Conservation (phyloP, 2,113 vertebrate genomes). For the Oryzias curvinotus region DNA sequence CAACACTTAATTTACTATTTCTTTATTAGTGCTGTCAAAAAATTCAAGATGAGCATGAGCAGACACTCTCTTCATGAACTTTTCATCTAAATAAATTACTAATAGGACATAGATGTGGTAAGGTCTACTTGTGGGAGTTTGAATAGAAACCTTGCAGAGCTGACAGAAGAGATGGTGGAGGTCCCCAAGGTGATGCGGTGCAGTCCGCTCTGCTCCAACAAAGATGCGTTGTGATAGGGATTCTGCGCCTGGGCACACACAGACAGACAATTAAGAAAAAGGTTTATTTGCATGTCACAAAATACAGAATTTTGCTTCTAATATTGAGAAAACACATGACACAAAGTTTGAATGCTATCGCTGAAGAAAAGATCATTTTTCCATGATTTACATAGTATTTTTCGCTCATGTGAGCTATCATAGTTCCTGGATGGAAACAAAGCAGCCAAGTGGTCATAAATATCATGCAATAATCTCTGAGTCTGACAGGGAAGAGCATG, state of each 20-base stretch:
- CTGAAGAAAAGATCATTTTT: not conserved
- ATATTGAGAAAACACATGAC: not conserved
- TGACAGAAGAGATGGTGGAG: conserved; percentile 96
- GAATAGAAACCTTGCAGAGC: conserved; percentile 86
- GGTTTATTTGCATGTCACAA: no score
- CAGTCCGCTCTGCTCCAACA: conserved; percentile 95
- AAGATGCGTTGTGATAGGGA: conserved; percentile 90
- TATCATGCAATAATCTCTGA: conserved; percentile 8
- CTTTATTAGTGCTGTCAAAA: not conserved
- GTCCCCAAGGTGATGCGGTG: conserved; percentile 97
- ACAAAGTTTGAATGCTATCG: not conserved
- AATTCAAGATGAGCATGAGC: not conserved
- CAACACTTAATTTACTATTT: not conserved
- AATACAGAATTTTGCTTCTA: no score
- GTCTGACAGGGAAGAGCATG: not conserved
- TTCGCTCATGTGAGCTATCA: not conserved
- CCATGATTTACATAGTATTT: not conserved
- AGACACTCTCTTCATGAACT: no score
- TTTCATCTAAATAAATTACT: no score
- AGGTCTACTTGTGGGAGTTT: not conserved
- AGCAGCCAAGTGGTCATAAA: conserved; percentile 7
- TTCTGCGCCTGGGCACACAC: conserved; percentile 80
- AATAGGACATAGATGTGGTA: not conserved
- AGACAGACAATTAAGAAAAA: not conserved
- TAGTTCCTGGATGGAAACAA: not conserved